phyloP scores from a whole-genome alignment of 2,888 invertebrate genomes.

The Eledona agricola region DNA sequence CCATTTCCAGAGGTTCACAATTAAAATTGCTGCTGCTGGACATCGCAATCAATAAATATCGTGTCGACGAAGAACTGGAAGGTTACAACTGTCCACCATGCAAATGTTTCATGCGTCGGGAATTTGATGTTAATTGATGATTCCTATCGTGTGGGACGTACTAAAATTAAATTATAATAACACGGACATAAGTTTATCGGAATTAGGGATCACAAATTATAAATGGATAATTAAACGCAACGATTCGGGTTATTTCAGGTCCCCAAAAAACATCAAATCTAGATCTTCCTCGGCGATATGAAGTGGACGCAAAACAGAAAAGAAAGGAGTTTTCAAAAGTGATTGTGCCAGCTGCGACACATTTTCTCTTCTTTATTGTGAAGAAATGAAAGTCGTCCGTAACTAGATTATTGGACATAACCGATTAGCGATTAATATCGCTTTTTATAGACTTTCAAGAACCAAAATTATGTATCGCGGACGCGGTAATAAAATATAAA shows the following conservation, averaged over 20 bases:
- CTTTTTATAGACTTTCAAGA: no score
- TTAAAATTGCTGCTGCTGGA: slow-evolving; percentile 20
- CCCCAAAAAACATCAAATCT: slow-evolving; percentile 20
- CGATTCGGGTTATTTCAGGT: slow-evolving; percentile 17
- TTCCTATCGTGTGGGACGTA: slow-evolving; percentile 21
- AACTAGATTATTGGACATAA: no score
- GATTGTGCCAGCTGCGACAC: background rate
- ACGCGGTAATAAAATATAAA: no score
- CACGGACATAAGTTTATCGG: slow-evolving; percentile 18
- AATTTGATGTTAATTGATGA: slow-evolving; percentile 26
- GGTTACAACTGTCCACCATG: slow-evolving; percentile 10
- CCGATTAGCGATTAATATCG: no score
- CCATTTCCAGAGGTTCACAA: slow-evolving; percentile 28
- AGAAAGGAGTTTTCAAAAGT: no score
- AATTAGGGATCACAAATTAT: slow-evolving; percentile 22
- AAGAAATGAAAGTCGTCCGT: slow-evolving; percentile 1
- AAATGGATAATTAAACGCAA: slow-evolving; percentile 27
- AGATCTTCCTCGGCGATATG: slow-evolving; percentile 10
- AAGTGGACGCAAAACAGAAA: no score
- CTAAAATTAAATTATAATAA: slow-evolving; percentile 27
- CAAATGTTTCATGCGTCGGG: slow-evolving; percentile 13
- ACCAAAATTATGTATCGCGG: no score
- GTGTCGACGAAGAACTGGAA: slow-evolving; percentile 8
- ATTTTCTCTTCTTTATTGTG: background rate
- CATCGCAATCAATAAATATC: slow-evolving; percentile 23